Evolutionary conservation across 1,140 invertebrate genomes (phyloP).

Genomic region (Pygmarrhopalites habei): DNA sequence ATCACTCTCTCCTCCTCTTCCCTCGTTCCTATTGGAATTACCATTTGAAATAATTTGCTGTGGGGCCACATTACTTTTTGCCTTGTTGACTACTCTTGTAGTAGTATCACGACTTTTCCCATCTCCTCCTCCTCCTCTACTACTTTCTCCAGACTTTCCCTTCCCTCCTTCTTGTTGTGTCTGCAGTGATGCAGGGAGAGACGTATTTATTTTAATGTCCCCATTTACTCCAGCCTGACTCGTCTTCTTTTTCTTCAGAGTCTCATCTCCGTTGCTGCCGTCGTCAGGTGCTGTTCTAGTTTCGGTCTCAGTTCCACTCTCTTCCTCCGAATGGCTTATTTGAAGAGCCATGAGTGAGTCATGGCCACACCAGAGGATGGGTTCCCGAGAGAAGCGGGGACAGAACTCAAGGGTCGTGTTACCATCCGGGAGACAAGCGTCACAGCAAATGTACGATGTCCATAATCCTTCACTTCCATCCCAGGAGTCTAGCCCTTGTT

Average conservation of each 20-base stretch:
- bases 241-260: too few species aligned
- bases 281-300: too few species aligned
- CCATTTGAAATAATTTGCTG: neutral
- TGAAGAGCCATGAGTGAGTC: conserved; percentile 30
- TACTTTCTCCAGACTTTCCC: too few species aligned
- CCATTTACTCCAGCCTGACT: too few species aligned
- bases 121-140: neutral
- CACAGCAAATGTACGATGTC: conserved; percentile 39
- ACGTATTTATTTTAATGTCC: too few species aligned
- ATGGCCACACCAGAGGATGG: conserved; percentile 30
- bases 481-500: conserved; percentile 1
- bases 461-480: conserved; percentile 26
- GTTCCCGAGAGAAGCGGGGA: conserved; percentile 28
- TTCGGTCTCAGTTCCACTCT: neutral
- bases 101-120: neutral
- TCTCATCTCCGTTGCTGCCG: too few species aligned
- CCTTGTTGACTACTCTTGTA: neutral
- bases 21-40: neutral
- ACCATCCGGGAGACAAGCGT: conserved; percentile 35
- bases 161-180: too few species aligned
- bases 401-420: conserved; percentile 36
- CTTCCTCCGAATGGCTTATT: conserved; percentile 7
- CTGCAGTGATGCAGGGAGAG: too few species aligned
- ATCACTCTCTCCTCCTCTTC: neutral
- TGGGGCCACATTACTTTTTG: neutral